These are phyloP conservation scores for Pachycephus smyrnensis DNA, from an alignment of 2,888 invertebrate genomes.

Conservation along the genomic window DNA sequence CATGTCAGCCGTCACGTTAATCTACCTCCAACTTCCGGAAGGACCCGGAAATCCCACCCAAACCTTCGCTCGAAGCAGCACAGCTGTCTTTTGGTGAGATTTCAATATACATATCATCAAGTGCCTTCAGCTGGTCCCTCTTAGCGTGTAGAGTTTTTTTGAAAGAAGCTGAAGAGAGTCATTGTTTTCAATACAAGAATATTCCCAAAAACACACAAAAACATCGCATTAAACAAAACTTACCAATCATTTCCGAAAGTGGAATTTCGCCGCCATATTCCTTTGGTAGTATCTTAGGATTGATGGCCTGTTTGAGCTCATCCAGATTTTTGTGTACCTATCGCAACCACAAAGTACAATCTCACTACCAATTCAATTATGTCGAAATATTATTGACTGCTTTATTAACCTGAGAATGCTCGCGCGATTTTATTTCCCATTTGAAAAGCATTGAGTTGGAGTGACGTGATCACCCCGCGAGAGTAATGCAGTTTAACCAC, in stretches of 20 bases:
- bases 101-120: slow-evolving; percentile 83
- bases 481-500: no score
- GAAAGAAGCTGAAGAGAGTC: slow-evolving; percentile 62
- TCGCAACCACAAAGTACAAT: slow-evolving; percentile 11
- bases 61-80: slow-evolving; percentile 73
- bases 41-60: slow-evolving; percentile 83
- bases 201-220: neutral
- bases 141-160: slow-evolving; percentile 75
- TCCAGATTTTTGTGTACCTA: slow-evolving; percentile 82
- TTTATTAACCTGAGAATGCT: no score
- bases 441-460: no score
- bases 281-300: slow-evolving; percentile 82
- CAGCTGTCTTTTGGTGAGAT: slow-evolving; percentile 70
- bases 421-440: no score
- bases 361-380: neutral
- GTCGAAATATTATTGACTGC: neutral
- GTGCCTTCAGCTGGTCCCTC: slow-evolving; percentile 75
- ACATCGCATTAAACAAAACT: slow-evolving; percentile 38
- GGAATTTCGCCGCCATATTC: slow-evolving; percentile 91
- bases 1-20: slow-evolving; percentile 62
- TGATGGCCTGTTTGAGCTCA: slow-evolving; percentile 78
- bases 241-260: slow-evolving; percentile 83
- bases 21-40: slow-evolving; percentile 88
- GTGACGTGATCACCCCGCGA: no score
- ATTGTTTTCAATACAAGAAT: neutral